Evolutionary conservation across 2,888 invertebrate genomes (phyloP), one percentile per base, ranked within the genome.

Genomic region (Elaeidobius kamerunicus): DNA sequence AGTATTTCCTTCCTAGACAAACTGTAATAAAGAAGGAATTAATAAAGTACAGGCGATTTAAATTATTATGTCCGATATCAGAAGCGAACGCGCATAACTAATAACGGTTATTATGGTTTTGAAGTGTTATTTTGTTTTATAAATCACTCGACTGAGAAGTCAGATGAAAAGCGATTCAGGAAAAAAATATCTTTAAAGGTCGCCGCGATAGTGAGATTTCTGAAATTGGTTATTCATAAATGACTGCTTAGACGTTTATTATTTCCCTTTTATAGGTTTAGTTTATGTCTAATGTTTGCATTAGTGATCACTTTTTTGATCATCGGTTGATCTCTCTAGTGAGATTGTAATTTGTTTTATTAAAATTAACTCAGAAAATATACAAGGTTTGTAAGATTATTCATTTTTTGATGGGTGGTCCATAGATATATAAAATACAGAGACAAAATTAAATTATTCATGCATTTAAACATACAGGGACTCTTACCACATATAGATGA

Each of bases 1-100:
- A n/a, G 27, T 9, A 43, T 51, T 51, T 51, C 51, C 51, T 51
- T 51, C 51, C 47, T 47, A 39, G 47, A 47, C 47, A 47, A 47
- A 40, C 20, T 6, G 34, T 40, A 3, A 19, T 35, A 16, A 16
- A 46, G 28, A 46, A 46, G 38, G 45, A 46, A 46, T 46, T 46
- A 46, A 46, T 46, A 38, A 46, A 46, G 36, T 38, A 46, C 38
- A 14, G 15, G 35, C 35, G 17, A 28, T 36, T 46, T 46, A 46
- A 46, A 46, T 46, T 46, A 46, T 46, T 46, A 34, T 27, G 4
- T 38, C 38, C 3, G 38, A 35, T 46, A 46, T 46, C 45, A 46
- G 45, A 46, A 46, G 45, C 38, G 38, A 45, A 27, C 35, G 45
- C 36, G 45, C 27, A 38, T 27, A 7, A 46, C 28, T 46, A 46